These are phyloP conservation scores for Peucedramus taeniatus DNA, from an alignment of 2,113 vertebrate genomes.

Conservation along the genomic window DNA sequence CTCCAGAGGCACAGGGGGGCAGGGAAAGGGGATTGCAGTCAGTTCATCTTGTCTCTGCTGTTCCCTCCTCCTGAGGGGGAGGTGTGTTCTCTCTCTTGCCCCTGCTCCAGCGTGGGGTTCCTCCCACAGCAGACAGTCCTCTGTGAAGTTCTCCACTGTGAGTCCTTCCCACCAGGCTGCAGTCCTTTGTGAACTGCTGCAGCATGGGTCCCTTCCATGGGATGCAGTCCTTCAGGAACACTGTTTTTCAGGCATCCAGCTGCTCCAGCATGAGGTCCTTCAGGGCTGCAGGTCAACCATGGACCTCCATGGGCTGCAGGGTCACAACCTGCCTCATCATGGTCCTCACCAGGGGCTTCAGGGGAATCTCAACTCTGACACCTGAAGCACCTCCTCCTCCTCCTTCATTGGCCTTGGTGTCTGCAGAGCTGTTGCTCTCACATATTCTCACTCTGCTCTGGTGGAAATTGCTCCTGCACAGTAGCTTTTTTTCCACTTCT, in stretches of 20 bases:
- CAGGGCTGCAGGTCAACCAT: neutral
- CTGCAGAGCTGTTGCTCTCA: neutral
- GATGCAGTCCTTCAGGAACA: neutral
- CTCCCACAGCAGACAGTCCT: neutral
- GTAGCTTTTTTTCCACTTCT: neutral
- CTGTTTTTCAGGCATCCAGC: no score
- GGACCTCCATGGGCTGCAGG: neutral
- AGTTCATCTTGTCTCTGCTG: neutral
- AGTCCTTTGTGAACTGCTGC: neutral
- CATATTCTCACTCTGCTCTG: neutral
- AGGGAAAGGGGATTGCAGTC: neutral
- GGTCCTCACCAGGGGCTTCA: neutral
- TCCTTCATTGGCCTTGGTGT: neutral
- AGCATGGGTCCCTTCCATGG: rapidly evolving
- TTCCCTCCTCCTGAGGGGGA: neutral
- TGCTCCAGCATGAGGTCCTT: neutral
- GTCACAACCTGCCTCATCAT: neutral
- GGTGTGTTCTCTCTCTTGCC: neutral
- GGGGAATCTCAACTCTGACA: neutral
- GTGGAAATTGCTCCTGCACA: neutral
- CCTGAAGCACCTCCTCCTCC: neutral
- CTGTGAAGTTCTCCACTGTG: neutral
- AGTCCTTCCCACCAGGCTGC: neutral
- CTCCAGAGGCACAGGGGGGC: neutral
- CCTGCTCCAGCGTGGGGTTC: neutral